Conservation (phyloP, 1,140 invertebrate species). For the Augochlora pura region DNA sequence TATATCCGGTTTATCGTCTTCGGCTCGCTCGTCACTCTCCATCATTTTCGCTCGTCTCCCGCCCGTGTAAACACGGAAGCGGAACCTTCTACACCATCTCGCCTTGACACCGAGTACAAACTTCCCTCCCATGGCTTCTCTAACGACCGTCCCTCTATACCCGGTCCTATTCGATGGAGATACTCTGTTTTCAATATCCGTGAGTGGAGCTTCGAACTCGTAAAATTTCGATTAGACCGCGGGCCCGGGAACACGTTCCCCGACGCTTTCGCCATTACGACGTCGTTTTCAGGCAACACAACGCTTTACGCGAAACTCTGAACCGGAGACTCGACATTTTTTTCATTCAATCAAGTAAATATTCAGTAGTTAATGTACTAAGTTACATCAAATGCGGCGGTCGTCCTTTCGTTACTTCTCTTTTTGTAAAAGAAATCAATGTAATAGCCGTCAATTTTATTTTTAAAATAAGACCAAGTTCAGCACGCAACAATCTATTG, state of each 20-base stretch:
- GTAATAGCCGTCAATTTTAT: too few species aligned
- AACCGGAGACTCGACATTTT: too few species aligned
- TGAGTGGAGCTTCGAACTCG: not conserved
- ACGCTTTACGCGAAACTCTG: too few species aligned
- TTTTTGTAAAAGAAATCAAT: too few species aligned
- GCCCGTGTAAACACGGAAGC: not conserved
- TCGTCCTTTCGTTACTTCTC: too few species aligned
- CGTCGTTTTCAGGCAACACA: not conserved
- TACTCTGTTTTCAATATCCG: slow-evolving; percentile 31
- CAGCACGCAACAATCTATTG: not conserved
- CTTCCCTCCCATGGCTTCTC: not conserved
- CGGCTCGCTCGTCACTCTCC: slow-evolving; percentile 3
- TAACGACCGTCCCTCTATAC: slow-evolving; percentile 33
- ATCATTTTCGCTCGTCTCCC: not conserved
- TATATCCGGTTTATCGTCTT: slow-evolving; percentile 53
- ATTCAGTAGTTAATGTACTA: too few species aligned
- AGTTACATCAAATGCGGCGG: too few species aligned
- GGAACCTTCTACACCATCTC: not conserved
- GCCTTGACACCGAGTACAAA: slow-evolving; percentile 18
- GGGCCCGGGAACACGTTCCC: not conserved
- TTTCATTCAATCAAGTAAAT: too few species aligned
- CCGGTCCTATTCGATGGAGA: not conserved
- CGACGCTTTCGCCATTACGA: not conserved
- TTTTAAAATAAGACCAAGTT: not conserved
- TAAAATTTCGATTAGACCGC: not conserved